Conservation (phyloP, 2,113 vertebrate genomes). For the Gymnocephalus cernua region DNA sequence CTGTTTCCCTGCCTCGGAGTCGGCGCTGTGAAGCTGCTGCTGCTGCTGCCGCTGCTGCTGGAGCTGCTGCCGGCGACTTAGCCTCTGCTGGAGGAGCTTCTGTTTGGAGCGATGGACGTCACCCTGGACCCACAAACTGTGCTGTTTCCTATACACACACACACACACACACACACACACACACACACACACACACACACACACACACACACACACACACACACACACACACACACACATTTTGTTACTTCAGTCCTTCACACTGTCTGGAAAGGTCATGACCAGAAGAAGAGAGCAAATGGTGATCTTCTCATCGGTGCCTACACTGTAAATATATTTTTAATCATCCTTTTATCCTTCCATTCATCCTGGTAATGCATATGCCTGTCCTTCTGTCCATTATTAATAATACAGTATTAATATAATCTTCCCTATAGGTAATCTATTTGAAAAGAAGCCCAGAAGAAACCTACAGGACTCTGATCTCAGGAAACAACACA, state of each 20-base stretch:
- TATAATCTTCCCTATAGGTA: slow-evolving; percentile 78
- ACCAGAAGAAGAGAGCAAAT: slow-evolving; percentile 92
- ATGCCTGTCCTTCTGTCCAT: neutral
- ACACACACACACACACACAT: no score
- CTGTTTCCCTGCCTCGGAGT: slow-evolving; percentile 50
- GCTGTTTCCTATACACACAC: slow-evolving; percentile 86
- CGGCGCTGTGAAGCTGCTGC: slow-evolving; percentile 22
- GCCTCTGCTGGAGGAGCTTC: slow-evolving; percentile 77
- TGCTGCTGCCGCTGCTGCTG: slow-evolving; percentile 54
- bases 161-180: slow-evolving; percentile 1
- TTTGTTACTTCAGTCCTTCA: slow-evolving; percentile 87
- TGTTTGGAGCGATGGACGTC: slow-evolving; percentile 88
- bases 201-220: neutral
- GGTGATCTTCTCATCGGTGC: slow-evolving; percentile 92
- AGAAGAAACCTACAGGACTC: slow-evolving; percentile 90
- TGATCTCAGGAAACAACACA: slow-evolving; percentile 88
- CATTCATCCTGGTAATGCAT: neutral
- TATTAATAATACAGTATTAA: neutral
- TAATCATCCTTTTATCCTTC: neutral
- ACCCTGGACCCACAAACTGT: slow-evolving; percentile 90
- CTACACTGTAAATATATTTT: slow-evolving; percentile 88
- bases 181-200: neutral
- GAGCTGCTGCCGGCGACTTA: slow-evolving; percentile 49
- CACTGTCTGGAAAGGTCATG: slow-evolving; percentile 90
- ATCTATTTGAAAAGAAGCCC: slow-evolving; percentile 94